A percentile compares a stretch with the other conserved stretches of the same genome.
These are phyloP conservation scores for Holcopasites calliopsidis DNA, from an alignment of 1,140 invertebrate species.

Conservation along the genomic window DNA sequence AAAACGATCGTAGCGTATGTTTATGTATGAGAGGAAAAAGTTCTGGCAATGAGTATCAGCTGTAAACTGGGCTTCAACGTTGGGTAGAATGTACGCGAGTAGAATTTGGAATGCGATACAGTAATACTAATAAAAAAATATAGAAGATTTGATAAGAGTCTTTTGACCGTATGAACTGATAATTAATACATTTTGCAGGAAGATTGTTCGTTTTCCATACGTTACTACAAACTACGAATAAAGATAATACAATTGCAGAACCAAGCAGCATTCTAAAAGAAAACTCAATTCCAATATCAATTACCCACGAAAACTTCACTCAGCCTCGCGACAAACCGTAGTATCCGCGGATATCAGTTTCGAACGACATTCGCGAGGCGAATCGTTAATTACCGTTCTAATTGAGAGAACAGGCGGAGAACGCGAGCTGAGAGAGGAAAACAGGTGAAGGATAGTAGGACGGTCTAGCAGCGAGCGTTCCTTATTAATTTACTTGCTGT, in stretches of 20 bases:
- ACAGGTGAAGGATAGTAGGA: slow-evolving; percentile 36
- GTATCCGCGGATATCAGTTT: background rate
- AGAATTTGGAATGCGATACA: too few relatives aligned
- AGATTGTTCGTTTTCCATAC: too few relatives aligned
- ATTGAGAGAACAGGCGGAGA: background rate
- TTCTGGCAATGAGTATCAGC: background rate
- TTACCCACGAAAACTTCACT: background rate
- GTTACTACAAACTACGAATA: too few relatives aligned
- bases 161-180: too few relatives aligned
- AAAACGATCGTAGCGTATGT: background rate
- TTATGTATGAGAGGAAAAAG: background rate
- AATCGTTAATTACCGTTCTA: background rate
- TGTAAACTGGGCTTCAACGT: background rate
- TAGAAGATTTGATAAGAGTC: too few relatives aligned
- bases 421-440: background rate
- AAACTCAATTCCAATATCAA: background rate
- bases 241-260: too few relatives aligned
- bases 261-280: background rate
- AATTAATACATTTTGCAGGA: too few relatives aligned
- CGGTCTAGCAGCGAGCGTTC: background rate
- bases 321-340: too few relatives aligned
- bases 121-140: too few relatives aligned
- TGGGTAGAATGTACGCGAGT: background rate
- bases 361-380: background rate
- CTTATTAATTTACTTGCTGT: slow-evolving; percentile 61